Conservation (phyloP, 1,140 invertebrate genomes). For the Cardiocondyla obscurior region DNA sequence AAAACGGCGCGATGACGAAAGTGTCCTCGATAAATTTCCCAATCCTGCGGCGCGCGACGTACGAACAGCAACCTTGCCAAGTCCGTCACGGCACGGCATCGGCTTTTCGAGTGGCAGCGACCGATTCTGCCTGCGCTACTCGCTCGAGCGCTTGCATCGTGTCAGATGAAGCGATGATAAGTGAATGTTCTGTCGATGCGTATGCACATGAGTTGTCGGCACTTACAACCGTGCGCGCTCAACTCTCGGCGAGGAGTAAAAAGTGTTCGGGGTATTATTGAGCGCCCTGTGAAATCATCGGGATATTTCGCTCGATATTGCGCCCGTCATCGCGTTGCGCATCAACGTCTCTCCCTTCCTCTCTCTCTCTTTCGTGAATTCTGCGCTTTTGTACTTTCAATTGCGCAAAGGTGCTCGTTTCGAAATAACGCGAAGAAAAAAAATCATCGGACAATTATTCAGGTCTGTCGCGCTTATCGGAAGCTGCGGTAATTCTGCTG, state of each 20-base stretch:
- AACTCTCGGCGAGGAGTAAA: conserved; percentile 38
- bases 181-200: conserved; percentile 56
- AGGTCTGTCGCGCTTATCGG: background rate
- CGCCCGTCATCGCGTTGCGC: background rate
- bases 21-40: conserved; percentile 58
- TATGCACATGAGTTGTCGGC: conserved; percentile 53
- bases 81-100: conserved; percentile 49
- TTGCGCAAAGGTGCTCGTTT: background rate
- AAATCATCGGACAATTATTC: background rate
- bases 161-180: conserved; percentile 56
- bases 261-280: conserved; percentile 28
- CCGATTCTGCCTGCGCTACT: conserved; percentile 44
- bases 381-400: background rate
- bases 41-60: conserved; percentile 36
- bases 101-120: conserved; percentile 55
- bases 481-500: background rate
- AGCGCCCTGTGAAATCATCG: conserved; percentile 25
- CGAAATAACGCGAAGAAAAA: background rate
- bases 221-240: conserved; percentile 46
- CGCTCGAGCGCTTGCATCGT: conserved; percentile 49
- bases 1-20: conserved; percentile 42
- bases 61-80: conserved; percentile 52
- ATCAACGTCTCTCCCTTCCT: background rate
- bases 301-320: conserved; percentile 6
- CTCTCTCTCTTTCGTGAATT: background rate